Conservation (phyloP, 2,113 vertebrate genomes). For the Chamaea fasciata region DNA sequence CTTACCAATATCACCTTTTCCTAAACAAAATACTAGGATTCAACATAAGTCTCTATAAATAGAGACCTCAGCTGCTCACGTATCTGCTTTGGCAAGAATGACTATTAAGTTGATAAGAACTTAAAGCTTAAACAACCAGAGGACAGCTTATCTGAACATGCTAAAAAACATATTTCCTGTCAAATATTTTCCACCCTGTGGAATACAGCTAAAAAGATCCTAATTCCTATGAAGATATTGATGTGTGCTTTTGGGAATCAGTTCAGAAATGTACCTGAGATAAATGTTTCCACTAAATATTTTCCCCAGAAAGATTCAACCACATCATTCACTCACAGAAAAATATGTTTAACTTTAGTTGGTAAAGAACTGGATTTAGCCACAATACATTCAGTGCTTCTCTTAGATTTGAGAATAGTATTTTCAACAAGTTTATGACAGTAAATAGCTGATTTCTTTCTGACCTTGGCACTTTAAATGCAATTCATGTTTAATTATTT, state of each 20-base stretch:
- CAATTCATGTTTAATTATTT: not conserved
- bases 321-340: not conserved
- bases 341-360: not conserved
- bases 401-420: not conserved
- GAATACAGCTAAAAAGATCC: not conserved
- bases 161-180: constrained; percentile 15
- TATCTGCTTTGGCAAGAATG: not conserved
- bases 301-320: not conserved
- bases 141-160: constrained; percentile 18
- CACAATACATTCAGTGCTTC: not conserved
- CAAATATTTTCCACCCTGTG: not conserved
- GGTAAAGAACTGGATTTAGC: not conserved
- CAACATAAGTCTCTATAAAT: not conserved
- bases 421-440: not conserved
- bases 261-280: not conserved
- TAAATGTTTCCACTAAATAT: not conserved
- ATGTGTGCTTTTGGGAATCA: not conserved
- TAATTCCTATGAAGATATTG: not conserved
- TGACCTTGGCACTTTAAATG: not conserved
- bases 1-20: not conserved
- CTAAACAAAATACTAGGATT: not conserved
- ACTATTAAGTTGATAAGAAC: constrained; percentile 30
- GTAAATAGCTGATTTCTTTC: not conserved
- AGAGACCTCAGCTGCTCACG: not conserved
- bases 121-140: not conserved